phyloP scores from a whole-genome alignment of 1,140 invertebrate species.

The Halyomorpha halys region DNA sequence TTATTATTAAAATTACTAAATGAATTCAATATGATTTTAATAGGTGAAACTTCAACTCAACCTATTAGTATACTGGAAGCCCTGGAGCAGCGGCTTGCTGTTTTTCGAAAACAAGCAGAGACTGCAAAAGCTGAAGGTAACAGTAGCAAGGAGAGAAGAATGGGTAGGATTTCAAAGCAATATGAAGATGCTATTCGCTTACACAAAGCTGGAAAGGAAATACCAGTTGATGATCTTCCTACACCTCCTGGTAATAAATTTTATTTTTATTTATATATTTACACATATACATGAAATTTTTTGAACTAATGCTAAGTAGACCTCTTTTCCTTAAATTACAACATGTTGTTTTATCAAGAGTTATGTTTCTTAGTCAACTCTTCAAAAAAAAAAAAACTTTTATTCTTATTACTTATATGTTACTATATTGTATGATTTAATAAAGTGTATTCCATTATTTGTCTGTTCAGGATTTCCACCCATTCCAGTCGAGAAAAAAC shows the following conservation, averaged over 20 bases:
- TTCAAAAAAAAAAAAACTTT: no score
- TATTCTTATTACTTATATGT: no score
- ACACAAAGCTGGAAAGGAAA: slow-evolving; percentile 60
- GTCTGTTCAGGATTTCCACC: slow-evolving; percentile 18
- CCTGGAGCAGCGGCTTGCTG: slow-evolving; percentile 67
- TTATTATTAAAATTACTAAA: no score
- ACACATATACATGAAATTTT: no score
- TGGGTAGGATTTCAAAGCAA: slow-evolving; percentile 87
- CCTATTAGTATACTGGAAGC: slow-evolving; percentile 61
- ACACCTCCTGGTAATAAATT: slow-evolving; percentile 62
- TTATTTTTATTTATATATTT: not conserved
- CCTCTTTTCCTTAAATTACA: no score
- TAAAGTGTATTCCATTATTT: not conserved
- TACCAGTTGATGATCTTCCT: slow-evolving; percentile 75
- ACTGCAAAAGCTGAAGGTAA: slow-evolving; percentile 69
- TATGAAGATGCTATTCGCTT: slow-evolving; percentile 81
- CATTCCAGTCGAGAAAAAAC: slow-evolving; percentile 15
- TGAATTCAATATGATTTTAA: not conserved
- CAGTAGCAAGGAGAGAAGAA: slow-evolving; percentile 71
- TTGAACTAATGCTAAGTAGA: no score
- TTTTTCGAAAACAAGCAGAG: slow-evolving; percentile 60
- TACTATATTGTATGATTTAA: no score
- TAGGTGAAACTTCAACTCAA: slow-evolving; percentile 21
- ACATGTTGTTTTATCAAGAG: no score
- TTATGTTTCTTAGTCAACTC: no score